Evolutionary conservation across 1,140 invertebrate genomes (phyloP), one percentile per base, ranked within the genome.

Genomic region (Aphaenogaster floridana): DNA sequence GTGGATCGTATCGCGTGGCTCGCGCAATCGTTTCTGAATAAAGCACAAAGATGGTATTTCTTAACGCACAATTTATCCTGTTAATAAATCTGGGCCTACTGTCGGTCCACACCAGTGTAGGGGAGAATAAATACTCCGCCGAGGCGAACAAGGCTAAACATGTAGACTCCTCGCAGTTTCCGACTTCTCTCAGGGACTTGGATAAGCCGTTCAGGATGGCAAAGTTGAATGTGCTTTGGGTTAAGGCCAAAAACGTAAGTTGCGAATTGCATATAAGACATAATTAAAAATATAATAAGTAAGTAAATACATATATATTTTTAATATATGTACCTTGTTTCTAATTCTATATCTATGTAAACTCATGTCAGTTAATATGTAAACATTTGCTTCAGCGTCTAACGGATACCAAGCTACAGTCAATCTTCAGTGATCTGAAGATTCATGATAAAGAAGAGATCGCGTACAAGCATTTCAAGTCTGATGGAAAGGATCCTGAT

Each of bases 371-470:
- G 4, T 11, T 21, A 15, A 28, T 3, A 34, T 48, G 8, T 39
- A 54, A 39, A 59, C 59, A 11, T 34, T 59, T 57, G 2, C 94
- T 96, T 7, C 92, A 99, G 98, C 96, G 97, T 89, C 94, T 99
- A 39, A 97, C 98, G 9, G 97, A 98, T 91, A 95, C 97, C 7
- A 99, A 99, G 94, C 94, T 99, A 7, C 98, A 98, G 91, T 98
- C 98, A 0, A 93, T 99, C 17, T 98, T 97, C 90, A 98, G 97
- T 93, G 98, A 99, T 93, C 94, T 99, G 0, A 98, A 98, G 95
- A 96, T 99, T 63, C 98, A 99, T 83, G 98, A 99, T 92, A 99
- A 99, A 96, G 97, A 99, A 94, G 98, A 99, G 96, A 95, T 98
- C 15, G 96, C 97, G 1, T 97, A 97, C 90, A 99, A 99, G 94